Evolutionary conservation across 2,888 invertebrate species (phyloP).

Genomic region (Clepsis dumicolana): DNA sequence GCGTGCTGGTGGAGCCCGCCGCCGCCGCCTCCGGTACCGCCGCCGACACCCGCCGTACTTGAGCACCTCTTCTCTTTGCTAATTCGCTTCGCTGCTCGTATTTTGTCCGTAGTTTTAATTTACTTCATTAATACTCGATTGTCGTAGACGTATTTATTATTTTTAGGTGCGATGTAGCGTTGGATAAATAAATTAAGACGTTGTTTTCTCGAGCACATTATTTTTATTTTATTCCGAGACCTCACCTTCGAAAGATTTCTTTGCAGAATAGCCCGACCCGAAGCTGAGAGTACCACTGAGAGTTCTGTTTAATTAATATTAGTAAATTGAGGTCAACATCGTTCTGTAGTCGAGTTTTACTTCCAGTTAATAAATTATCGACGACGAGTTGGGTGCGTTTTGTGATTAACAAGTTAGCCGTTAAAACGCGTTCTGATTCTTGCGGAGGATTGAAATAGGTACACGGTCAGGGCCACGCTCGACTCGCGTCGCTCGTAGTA

Average conservation of each 20-base stretch:
- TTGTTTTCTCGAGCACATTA: slow-evolving; percentile 34
- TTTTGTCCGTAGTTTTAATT: slow-evolving; percentile 31
- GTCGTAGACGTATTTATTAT: slow-evolving; percentile 18
- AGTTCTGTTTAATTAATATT: slow-evolving; percentile 5
- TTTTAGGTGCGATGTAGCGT: slow-evolving; percentile 27
- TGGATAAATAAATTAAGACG: slow-evolving; percentile 11
- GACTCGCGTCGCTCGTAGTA: too few relatives aligned
- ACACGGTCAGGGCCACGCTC: background rate
- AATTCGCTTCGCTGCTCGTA: slow-evolving; percentile 36
- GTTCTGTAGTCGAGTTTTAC: background rate
- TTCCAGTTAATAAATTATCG: background rate
- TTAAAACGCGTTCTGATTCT: background rate
- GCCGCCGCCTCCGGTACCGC: slow-evolving; percentile 19
- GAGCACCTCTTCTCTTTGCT: slow-evolving; percentile 6
- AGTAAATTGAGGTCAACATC: background rate
- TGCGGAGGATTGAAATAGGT: background rate
- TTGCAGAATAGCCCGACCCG: background rate
- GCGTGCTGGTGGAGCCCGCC: slow-evolving; percentile 72
- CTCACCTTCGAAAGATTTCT: background rate
- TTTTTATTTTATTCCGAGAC: slow-evolving; percentile 16
- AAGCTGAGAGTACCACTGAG: slow-evolving; percentile 30
- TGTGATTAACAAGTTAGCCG: background rate
- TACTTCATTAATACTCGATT: slow-evolving; percentile 18
- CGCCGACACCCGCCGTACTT: slow-evolving; percentile 9
- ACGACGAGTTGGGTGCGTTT: background rate